Percentiles rank a stretch among this genome's conserved stretches.
Conservation (phyloP, 2,888 invertebrate species). For the Sarcophaga carnaria region DNA sequence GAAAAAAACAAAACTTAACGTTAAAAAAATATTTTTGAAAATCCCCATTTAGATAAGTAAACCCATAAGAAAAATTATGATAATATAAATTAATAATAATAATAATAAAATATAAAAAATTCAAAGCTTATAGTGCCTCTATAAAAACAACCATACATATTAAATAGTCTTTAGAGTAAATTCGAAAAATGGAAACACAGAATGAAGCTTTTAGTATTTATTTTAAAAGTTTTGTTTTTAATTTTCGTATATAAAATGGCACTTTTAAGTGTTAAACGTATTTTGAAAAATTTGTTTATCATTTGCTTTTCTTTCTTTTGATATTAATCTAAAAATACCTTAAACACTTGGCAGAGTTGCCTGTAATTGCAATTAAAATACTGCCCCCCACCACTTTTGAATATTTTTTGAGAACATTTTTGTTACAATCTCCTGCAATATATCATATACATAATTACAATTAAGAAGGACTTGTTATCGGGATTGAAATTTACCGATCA, state of each 20-base stretch:
- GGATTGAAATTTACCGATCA: too few species aligned
- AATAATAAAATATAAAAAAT: conserved; percentile 33
- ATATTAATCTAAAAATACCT: too few species aligned
- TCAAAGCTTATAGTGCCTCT: conserved; percentile 70
- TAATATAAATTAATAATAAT: conserved; percentile 21
- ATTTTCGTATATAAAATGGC: background rate
- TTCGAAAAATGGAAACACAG: conserved; percentile 35
- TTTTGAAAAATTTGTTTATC: too few species aligned
- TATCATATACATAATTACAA: background rate
- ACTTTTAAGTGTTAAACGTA: too few species aligned
- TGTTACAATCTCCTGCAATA: background rate
- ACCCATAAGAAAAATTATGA: background rate
- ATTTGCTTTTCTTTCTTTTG: too few species aligned
- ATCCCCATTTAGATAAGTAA: conserved; percentile 1
- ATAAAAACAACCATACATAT: conserved; percentile 61
- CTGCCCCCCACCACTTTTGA: too few species aligned
- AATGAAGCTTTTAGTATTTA: conserved; percentile 24
- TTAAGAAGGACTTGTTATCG: too few species aligned
- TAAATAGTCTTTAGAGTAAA: conserved; percentile 43
- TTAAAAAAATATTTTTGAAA: conserved; percentile 57
- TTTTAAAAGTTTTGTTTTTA: background rate
- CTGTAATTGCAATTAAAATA: too few species aligned
- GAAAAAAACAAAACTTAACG: conserved; percentile 8
- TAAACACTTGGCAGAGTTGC: too few species aligned
- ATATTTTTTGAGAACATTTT: too few species aligned